Percentiles rank a stretch among this genome's conserved stretches.
Evolutionary conservation across 2,888 invertebrate genomes (phyloP).

Genomic region (Syrista parreyssii): DNA sequence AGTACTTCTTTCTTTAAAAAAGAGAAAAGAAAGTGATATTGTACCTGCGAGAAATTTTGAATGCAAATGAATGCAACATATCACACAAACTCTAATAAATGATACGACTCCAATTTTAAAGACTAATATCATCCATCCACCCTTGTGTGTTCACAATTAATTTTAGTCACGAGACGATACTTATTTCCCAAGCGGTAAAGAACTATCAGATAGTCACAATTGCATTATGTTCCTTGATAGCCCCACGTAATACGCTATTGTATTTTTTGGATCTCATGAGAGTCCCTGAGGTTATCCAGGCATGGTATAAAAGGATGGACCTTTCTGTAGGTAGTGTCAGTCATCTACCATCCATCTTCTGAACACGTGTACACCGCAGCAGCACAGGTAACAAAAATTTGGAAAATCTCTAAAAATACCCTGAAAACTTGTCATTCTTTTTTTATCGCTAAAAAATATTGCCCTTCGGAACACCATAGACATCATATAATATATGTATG

Average conservation of each 20-base stretch:
- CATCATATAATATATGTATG: neutral
- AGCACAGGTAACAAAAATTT: neutral
- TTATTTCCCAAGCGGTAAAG: constrained; percentile 47
- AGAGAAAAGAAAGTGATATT: too few species aligned
- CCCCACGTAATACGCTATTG: constrained; percentile 24
- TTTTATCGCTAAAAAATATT: neutral
- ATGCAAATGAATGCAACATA: too few species aligned
- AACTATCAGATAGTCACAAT: constrained; percentile 40
- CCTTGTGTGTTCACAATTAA: neutral
- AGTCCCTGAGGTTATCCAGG: constrained; percentile 19
- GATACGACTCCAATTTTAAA: neutral
- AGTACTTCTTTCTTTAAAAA: too few species aligned
- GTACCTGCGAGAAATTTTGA: too few species aligned
- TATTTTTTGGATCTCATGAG: neutral
- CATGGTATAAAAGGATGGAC: constrained; percentile 48
- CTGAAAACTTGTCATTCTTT: neutral
- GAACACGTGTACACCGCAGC: neutral
- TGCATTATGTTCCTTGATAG: constrained; percentile 32
- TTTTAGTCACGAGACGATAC: neutral
- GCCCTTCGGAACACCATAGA: neutral
- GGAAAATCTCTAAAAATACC: neutral
- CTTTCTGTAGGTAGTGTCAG: constrained; percentile 26
- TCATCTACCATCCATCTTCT: constrained; percentile 18
- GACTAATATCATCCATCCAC: neutral
- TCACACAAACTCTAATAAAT: neutral